A percentile compares a stretch with the other conserved stretches of the same genome.
Evolutionary conservation across 2,888 invertebrate genomes (phyloP).

Genomic region (Acleris laterana): DNA sequence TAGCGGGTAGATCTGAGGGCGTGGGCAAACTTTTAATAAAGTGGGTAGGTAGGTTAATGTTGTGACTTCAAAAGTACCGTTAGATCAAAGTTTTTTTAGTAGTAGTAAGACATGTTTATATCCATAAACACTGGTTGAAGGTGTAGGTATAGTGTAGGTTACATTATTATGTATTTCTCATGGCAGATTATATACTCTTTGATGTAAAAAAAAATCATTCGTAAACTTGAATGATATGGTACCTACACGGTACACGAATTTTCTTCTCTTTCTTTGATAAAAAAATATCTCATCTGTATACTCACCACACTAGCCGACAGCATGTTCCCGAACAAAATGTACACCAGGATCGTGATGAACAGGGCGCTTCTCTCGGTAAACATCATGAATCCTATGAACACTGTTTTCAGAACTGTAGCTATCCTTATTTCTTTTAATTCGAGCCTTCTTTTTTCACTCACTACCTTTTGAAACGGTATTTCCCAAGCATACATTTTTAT

Average conservation of each 20-base stretch:
- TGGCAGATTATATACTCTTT: no score
- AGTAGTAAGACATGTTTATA: no score
- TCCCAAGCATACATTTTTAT: conserved; percentile 99
- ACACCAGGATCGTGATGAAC: conserved; percentile 89
- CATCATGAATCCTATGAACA: conserved; percentile 90
- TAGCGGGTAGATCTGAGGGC: conserved; percentile 69
- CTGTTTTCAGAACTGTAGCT: conserved; percentile 86
- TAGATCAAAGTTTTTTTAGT: no score
- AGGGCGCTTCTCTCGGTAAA: conserved; percentile 92
- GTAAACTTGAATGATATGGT: no score
- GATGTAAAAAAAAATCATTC: no score
- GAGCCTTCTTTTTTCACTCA: conserved; percentile 87
- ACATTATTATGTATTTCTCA: no score
- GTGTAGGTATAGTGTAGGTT: no score
- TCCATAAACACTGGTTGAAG: no score
- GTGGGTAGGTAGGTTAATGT: no score
- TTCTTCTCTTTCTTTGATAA: not conserved
- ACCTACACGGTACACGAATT: no score
- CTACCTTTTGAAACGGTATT: conserved; percentile 92
- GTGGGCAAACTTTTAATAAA: no score
- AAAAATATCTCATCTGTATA: conserved; percentile 38
- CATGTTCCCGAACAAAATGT: conserved; percentile 86
- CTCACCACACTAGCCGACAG: conserved; percentile 89
- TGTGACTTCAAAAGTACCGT: no score
- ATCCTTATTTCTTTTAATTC: conserved; percentile 83